These are phyloP conservation scores for Halictus quadricinctus DNA, from an alignment of 2,888 invertebrate species.

Conservation along the genomic window DNA sequence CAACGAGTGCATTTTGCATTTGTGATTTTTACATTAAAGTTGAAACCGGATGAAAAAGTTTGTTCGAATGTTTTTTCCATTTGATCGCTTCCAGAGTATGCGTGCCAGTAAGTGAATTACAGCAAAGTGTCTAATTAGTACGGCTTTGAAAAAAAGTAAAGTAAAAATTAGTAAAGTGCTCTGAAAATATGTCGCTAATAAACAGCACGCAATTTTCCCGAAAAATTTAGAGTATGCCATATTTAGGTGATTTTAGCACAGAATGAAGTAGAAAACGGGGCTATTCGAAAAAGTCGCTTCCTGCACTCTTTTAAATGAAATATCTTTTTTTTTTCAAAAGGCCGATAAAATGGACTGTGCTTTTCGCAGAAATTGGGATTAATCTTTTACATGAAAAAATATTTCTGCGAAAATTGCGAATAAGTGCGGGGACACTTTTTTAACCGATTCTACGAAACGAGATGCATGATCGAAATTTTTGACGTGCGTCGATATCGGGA, in stretches of 20 bases:
- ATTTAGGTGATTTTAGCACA: too few relatives aligned
- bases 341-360: not conserved
- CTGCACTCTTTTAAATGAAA: not conserved
- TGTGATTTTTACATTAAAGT: not conserved
- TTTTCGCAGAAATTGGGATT: not conserved
- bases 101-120: not conserved
- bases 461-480: not conserved
- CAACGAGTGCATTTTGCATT: not conserved
- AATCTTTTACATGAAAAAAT: not conserved
- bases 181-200: not conserved
- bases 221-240: not conserved
- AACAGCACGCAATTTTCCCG: not conserved
- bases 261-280: too few relatives aligned
- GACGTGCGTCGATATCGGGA: not conserved
- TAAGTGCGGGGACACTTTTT: not conserved
- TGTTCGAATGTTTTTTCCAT: not conserved
- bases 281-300: too few relatives aligned
- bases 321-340: not conserved
- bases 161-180: too few relatives aligned
- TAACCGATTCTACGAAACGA: not conserved
- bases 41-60: not conserved
- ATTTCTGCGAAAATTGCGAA: not conserved
- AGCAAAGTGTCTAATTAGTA: not conserved
- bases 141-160: too few relatives aligned
- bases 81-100: not conserved